phyloP scores from a whole-genome alignment of 64 coral and sea anemone genomes.

The Montipora sp. region DNA sequence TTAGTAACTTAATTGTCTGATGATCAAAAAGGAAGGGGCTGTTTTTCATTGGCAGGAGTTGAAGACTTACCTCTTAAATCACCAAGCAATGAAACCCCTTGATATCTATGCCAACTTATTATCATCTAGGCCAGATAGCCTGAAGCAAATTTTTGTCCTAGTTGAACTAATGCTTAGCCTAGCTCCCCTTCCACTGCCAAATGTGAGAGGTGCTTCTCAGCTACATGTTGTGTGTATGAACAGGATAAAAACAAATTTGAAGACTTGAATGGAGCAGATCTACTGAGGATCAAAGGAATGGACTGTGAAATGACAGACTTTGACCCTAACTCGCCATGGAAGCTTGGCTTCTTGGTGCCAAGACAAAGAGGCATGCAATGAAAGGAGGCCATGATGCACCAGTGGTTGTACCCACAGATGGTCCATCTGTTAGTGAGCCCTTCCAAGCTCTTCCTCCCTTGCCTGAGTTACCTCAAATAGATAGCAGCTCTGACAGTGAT shows the following conservation, averaged over 20 bases:
- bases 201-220: slow-evolving; percentile 19
- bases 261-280: slow-evolving; percentile 32
- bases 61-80: slow-evolving; percentile 32
- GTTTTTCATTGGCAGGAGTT: slow-evolving; percentile 40
- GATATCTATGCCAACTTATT: slow-evolving; percentile 26
- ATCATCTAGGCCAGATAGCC: slow-evolving; percentile 16
- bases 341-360: slow-evolving; percentile 50
- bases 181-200: slow-evolving; percentile 36
- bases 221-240: neutral
- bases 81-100: slow-evolving; percentile 29
- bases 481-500: slow-evolving; percentile 22
- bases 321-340: slow-evolving; percentile 41
- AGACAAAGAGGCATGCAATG: slow-evolving; percentile 50
- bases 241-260: slow-evolving; percentile 37
- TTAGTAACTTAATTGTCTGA: slow-evolving; percentile 21
- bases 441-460: slow-evolving; percentile 29
- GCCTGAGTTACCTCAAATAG: slow-evolving; percentile 29
- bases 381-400: slow-evolving; percentile 31
- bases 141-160: slow-evolving; percentile 16
- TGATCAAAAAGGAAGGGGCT: slow-evolving; percentile 38
- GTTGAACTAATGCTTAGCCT: slow-evolving; percentile 31
- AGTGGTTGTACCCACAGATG: slow-evolving; percentile 41
- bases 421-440: slow-evolving; percentile 42
- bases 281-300: slow-evolving; percentile 45
- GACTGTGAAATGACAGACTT: slow-evolving; percentile 49